Percentiles rank a stretch among this genome's conserved stretches.
Conservation (phyloP, 2,113 vertebrate species). For the Machaerirhynchus nigripectus region DNA sequence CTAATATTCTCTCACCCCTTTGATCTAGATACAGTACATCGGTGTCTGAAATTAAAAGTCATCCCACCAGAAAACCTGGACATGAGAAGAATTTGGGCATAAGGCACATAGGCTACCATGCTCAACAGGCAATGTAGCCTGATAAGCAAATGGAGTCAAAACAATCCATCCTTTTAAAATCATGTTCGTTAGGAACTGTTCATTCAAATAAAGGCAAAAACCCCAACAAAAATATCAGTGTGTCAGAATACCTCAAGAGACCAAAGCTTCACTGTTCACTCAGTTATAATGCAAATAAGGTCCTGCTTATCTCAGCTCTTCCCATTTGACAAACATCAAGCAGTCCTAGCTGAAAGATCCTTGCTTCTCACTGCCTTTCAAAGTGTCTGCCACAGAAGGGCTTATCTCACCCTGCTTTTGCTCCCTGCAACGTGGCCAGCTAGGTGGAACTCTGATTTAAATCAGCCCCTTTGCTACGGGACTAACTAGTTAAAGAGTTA, state of each 20-base stretch:
- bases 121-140: neutral
- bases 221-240: neutral
- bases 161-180: neutral
- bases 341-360: neutral
- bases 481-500: neutral
- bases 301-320: slow-evolving; percentile 30
- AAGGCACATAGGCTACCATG: accelerated
- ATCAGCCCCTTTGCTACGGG: neutral
- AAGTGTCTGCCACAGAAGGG: neutral
- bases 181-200: neutral
- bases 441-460: neutral
- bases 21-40: neutral
- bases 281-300: neutral
- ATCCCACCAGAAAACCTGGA: neutral
- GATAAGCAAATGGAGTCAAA: neutral
- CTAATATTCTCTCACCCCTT: neutral
- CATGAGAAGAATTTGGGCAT: neutral
- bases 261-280: neutral
- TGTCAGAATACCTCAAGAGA: neutral
- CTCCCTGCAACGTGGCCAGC: neutral
- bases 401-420: neutral
- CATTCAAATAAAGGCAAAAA: neutral
- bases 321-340: neutral
- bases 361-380: neutral
- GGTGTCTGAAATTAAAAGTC: neutral